A percentile compares a stretch with the other conserved stretches of the same genome.
phyloP scores from a whole-genome alignment of 2,113 vertebrate species.

The Cyanoramphus novaezelandiae region DNA sequence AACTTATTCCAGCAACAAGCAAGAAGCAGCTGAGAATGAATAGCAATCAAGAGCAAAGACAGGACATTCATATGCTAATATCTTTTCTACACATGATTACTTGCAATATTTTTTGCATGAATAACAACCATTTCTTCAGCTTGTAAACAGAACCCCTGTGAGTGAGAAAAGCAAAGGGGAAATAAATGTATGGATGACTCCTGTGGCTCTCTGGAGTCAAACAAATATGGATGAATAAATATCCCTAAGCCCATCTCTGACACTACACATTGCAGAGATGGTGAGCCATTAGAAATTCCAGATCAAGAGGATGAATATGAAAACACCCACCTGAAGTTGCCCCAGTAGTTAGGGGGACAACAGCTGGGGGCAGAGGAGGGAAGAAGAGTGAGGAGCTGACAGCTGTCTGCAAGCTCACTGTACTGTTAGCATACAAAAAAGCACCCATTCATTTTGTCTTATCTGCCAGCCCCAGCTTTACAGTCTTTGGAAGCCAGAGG shows the following conservation, averaged over 20 bases:
- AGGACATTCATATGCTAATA: neutral
- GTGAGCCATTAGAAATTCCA: neutral
- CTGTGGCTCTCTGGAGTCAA: neutral
- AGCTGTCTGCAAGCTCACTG: neutral
- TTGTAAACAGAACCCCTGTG: neutral
- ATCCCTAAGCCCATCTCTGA: neutral
- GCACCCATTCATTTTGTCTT: neutral
- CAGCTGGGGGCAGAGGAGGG: neutral
- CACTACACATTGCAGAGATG: neutral
- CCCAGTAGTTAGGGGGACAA: neutral
- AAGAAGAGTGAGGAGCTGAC: neutral
- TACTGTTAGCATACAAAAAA: neutral
- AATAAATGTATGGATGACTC: neutral
- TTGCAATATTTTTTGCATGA: neutral
- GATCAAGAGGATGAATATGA: neutral
- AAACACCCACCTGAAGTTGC: neutral
- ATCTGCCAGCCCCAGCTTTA: neutral
- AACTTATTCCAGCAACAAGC: neutral
- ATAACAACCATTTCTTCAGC: neutral
- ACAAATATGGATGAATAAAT: neutral
- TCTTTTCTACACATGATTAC: neutral
- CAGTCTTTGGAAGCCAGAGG: neutral
- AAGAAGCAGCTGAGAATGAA: neutral
- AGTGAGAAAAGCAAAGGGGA: neutral
- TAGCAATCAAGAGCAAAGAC: neutral